These are phyloP conservation scores for Anthopleura sola DNA, from an alignment of 64 coral and sea anemone genomes.

Conservation along the genomic window DNA sequence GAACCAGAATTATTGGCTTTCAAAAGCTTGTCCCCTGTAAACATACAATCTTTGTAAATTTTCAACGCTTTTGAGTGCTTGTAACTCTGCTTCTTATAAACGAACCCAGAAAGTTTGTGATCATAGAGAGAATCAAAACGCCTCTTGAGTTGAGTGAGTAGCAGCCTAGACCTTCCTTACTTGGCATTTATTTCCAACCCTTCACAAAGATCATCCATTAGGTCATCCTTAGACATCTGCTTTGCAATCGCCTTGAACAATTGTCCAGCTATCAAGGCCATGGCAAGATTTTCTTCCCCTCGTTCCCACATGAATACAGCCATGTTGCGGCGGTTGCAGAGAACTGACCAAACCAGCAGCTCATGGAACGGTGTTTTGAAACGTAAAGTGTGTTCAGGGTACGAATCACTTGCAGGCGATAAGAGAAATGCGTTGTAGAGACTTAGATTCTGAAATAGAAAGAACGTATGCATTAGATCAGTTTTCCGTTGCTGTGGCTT, in stretches of 20 bases:
- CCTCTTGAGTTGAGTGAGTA: no score
- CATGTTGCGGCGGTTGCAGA: slow-evolving; percentile 36
- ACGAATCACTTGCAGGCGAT: not conserved
- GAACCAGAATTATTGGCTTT: no score
- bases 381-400: not conserved
- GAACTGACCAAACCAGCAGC: slow-evolving; percentile 38
- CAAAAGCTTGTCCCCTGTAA: no score
- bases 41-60: no score
- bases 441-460: not conserved
- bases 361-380: slow-evolving; percentile 41
- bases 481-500: no score
- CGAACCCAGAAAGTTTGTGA: no score
- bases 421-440: not conserved
- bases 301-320: slow-evolving; percentile 35
- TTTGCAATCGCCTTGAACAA: slow-evolving; percentile 33
- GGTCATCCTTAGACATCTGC: slow-evolving; percentile 15
- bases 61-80: no score
- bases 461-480: no score
- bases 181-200: slow-evolving; percentile 6
- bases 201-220: not conserved
- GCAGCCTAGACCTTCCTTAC: not conserved
- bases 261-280: slow-evolving; percentile 28
- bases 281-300: slow-evolving; percentile 38
- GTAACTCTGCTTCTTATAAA: no score
- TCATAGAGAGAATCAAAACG: no score